Conservation (phyloP, 2,113 vertebrate species). For the Gymnocephalus cernua region DNA sequence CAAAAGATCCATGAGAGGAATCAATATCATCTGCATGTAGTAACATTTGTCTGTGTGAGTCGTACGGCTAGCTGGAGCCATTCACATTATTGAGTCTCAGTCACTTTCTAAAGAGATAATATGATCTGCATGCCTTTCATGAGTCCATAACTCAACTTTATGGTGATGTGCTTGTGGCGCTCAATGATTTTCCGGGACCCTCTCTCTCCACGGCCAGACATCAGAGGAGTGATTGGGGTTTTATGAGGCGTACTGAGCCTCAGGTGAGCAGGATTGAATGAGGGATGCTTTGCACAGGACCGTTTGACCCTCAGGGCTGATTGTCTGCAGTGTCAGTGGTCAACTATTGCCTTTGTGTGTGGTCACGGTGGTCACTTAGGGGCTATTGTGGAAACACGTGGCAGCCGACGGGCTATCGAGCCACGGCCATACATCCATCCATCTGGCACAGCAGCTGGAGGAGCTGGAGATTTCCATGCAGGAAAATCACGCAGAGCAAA, state of each 20-base stretch:
- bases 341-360: conserved; percentile 73
- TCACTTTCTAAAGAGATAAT: conserved; percentile 63
- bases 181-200: conserved; percentile 64
- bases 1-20: conserved; percentile 23
- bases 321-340: conserved; percentile 64
- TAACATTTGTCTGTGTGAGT: conserved; percentile 59
- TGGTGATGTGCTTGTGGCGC: conserved; percentile 54
- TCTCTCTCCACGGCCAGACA: conserved; percentile 33
- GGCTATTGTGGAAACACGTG: conserved; percentile 64
- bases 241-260: conserved; percentile 73
- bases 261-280: conserved; percentile 73
- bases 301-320: conserved; percentile 76
- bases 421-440: conserved; percentile 67
- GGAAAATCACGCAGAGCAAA: conserved; percentile 53
- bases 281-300: conserved; percentile 54
- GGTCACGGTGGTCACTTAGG: conserved; percentile 54
- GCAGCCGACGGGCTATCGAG: conserved; percentile 70
- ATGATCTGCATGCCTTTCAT: conserved; percentile 59
- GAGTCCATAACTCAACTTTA: conserved; percentile 79
- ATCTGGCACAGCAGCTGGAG: conserved; percentile 86
- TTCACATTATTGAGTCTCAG: conserved; percentile 64
- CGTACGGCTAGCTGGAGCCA: conserved; percentile 48
- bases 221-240: conserved; percentile 74
- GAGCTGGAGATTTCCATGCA: conserved; percentile 25
- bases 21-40: conserved; percentile 68